phyloP scores from a whole-genome alignment of 37 sponge, comb jelly and placozoan genomes.

The Hormiphora californensis region DNA sequence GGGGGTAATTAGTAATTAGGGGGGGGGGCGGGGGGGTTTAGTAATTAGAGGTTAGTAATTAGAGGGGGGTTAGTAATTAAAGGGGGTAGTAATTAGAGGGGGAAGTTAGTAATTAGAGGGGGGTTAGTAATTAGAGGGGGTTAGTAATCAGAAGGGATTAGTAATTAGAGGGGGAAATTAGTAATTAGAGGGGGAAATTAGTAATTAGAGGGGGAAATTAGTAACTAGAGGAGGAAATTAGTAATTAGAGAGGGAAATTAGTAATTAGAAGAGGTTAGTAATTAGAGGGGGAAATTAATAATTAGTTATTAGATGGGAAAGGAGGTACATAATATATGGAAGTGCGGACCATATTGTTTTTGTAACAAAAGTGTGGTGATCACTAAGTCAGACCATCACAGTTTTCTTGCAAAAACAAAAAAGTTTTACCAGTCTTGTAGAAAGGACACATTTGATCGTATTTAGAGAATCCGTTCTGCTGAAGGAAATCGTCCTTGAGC shows the following conservation, averaged over 20 bases:
- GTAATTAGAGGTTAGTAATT: too few species aligned
- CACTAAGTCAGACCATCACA: too few species aligned
- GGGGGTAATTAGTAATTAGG: not conserved
- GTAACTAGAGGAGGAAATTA: not conserved
- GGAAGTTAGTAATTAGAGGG: not conserved
- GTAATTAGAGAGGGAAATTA: not conserved
- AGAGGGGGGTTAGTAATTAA: too few species aligned
- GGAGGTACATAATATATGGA: too few species aligned
- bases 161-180: too few species aligned
- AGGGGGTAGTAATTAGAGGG: too few species aligned
- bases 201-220: not conserved
- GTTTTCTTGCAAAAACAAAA: not conserved
- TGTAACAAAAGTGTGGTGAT: too few species aligned
- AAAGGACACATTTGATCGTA: conserved; percentile 88
- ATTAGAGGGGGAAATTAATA: too few species aligned
- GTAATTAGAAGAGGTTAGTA: not conserved
- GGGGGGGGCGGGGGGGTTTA: not conserved
- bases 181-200: too few species aligned
- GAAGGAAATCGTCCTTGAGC: conserved; percentile 97
- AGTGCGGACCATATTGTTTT: too few species aligned
- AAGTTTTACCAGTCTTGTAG: conserved; percentile 74
- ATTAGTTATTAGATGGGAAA: too few species aligned
- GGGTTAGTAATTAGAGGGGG: not conserved
- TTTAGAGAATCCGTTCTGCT: conserved; percentile 91
- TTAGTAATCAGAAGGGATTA: too few species aligned